Evolutionary conservation across 2,888 invertebrate genomes (phyloP).

Genomic region (Parapristionchus giblindavisi): DNA sequence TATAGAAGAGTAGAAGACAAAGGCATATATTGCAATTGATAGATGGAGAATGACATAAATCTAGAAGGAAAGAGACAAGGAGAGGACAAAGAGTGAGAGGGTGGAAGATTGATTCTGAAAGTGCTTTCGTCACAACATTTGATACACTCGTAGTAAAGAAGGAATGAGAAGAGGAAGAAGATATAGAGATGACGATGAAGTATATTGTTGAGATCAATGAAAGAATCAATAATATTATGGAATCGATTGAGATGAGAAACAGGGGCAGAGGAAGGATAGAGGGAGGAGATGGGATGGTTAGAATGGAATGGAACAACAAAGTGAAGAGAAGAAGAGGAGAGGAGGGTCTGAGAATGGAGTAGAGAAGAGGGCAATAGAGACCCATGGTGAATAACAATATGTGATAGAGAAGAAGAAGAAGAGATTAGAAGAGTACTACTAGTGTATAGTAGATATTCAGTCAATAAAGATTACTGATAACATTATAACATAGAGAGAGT

Average conservation of each 20-base stretch:
- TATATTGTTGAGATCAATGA: too few relatives aligned
- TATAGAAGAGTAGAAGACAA: background rate
- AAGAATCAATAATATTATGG: background rate
- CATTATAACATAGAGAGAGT: too few relatives aligned
- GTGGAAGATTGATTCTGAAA: too few relatives aligned
- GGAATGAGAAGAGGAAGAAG: background rate
- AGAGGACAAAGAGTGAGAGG: background rate
- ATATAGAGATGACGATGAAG: background rate
- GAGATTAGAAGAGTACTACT: background rate
- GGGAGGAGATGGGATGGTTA: background rate
- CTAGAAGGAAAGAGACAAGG: background rate
- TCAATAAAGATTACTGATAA: too few relatives aligned
- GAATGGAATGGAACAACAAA: background rate
- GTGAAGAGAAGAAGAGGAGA: constrained; percentile 21
- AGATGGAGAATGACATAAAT: background rate
- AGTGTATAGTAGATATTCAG: too few relatives aligned
- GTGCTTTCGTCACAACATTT: too few relatives aligned
- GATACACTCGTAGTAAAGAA: background rate
- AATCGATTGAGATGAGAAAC: background rate
- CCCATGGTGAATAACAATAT: background rate
- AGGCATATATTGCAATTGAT: background rate
- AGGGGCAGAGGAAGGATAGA: background rate
- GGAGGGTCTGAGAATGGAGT: background rate
- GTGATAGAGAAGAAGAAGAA: background rate
- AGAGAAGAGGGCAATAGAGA: background rate